Evolutionary conservation across 2,888 invertebrate genomes (phyloP), one percentile per base, ranked within the genome.

Genomic region (Lepetodrilus schrolli): DNA sequence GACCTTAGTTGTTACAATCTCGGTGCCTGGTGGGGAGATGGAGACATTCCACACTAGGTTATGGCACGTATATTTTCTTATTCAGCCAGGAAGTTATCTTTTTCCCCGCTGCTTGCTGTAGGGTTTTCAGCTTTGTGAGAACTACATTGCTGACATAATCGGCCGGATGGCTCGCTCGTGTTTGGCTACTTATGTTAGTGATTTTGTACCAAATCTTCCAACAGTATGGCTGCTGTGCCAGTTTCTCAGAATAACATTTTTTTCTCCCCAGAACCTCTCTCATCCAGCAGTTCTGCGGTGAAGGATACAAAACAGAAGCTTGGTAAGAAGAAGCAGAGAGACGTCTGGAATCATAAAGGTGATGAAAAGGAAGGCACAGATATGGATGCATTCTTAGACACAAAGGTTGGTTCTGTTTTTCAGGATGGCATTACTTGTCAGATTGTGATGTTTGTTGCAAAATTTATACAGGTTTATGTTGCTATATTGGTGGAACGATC

Each of bases 371-470:
- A 81, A 50, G 86, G 87, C 0, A 76, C 84, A 7, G 87, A 87
- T 66, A 86, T 86, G 85, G 87, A 87, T 81, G 86, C 87, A 1
- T 87, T 86, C 74, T 78, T 82, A 37, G 84, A 83, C 50, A 74
- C 74, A 36, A 48, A 43, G 21, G 65, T 66, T 23, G 43, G 68
- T 72, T 49, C 10, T n/a, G n/a, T n/a, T n/a, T n/a, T n/a, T 1
- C 4, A 38, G 13, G 4, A 66, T 34, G 4, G n/a, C 2, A 34
- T n/a, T 13, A 7, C 7, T 10, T 8, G 50, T 7, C 17, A 50
- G 7, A 50, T 7, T 13, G n/a, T n/a, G n/a, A 38, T 8, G 8
- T 38, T 38, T 38, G 8, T 8, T 38, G 8, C 20, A 50, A 50
- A 50, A 23, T 26, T 13, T 10, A 21, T n/a, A n/a, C n/a, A n/a